Conservation (phyloP, 2,113 vertebrate genomes). For the Numenius arquata region DNA sequence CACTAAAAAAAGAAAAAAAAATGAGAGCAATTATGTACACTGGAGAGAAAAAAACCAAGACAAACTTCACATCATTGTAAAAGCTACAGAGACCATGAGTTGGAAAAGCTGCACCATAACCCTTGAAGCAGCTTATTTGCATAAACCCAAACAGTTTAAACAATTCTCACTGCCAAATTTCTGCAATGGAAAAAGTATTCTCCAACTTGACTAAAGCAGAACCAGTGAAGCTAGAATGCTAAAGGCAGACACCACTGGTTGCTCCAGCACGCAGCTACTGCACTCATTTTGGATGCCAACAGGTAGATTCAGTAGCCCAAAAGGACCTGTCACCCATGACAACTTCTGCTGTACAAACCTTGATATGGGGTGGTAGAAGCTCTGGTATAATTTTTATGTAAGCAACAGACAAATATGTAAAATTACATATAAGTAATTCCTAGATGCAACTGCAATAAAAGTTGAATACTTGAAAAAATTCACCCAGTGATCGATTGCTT, state of each 20-base stretch:
- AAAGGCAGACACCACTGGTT: neutral
- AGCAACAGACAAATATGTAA: neutral
- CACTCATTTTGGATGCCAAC: neutral
- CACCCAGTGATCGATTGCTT: neutral
- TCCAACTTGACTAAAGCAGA: neutral
- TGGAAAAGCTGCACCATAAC: neutral
- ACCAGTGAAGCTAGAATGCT: neutral
- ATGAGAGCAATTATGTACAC: rapidly evolving
- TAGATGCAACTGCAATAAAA: neutral
- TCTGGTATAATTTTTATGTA: neutral
- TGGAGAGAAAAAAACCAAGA: neutral
- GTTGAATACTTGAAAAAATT: neutral
- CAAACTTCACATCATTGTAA: neutral
- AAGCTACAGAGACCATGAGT: neutral
- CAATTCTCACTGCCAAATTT: neutral
- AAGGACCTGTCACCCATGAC: neutral
- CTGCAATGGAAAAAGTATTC: neutral
- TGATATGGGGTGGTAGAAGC: neutral
- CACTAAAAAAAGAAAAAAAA: neutral
- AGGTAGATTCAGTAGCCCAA: neutral
- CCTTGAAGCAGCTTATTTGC: neutral
- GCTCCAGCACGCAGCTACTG: neutral
- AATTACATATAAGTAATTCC: neutral
- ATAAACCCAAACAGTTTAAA: neutral
- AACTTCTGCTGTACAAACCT: neutral